Conservation (phyloP, 1,140 invertebrate genomes). For the Leptinotarsa texana region DNA sequence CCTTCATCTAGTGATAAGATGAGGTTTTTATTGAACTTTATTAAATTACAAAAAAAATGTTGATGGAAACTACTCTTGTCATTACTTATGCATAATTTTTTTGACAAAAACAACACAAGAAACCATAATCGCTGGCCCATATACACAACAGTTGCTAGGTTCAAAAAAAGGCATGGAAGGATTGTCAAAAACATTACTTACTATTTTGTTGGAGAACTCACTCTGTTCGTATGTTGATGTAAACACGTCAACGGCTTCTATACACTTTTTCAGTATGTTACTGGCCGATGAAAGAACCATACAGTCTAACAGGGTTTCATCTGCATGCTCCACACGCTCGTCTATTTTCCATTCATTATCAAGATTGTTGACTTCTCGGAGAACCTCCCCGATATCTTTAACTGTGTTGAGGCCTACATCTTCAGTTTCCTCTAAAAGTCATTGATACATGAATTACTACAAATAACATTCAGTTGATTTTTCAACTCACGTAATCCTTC, state of each 20-base stretch:
- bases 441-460: neutral
- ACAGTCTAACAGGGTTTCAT: slow-evolving; percentile 59
- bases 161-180: too few relatives aligned
- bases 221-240: slow-evolving; percentile 57
- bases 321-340: slow-evolving; percentile 55
- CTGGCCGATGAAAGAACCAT: slow-evolving; percentile 57
- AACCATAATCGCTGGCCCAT: too few relatives aligned
- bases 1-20: too few relatives aligned
- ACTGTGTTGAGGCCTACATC: slow-evolving; percentile 51
- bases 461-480: neutral
- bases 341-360: slow-evolving; percentile 52
- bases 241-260: slow-evolving; percentile 56
- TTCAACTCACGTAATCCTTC: slow-evolving; percentile 37
- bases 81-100: too few relatives aligned
- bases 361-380: slow-evolving; percentile 53
- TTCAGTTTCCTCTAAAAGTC: slow-evolving; percentile 45
- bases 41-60: too few relatives aligned
- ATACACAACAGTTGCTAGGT: too few relatives aligned
- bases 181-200: slow-evolving; percentile 35
- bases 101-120: too few relatives aligned
- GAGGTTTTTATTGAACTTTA: too few relatives aligned
- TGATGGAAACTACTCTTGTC: too few relatives aligned
- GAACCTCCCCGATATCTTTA: slow-evolving; percentile 50
- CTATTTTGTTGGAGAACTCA: slow-evolving; percentile 51
- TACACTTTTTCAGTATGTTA: slow-evolving; percentile 55